Evolutionary conservation across 1,140 invertebrate species (phyloP), one percentile per base, ranked within the genome.

Genomic region (Dolichoris vasculosae): DNA sequence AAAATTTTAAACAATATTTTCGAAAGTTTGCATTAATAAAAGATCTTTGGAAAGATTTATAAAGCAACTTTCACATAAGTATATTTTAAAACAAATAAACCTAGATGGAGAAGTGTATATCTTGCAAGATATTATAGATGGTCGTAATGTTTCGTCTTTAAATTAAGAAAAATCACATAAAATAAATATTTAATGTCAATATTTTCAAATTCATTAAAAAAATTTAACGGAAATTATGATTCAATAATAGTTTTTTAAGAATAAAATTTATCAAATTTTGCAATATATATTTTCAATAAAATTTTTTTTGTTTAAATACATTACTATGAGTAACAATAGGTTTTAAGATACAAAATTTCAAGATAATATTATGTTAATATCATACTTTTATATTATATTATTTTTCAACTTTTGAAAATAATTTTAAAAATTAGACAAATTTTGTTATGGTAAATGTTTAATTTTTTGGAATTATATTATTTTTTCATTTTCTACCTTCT

Each of bases 391-490:
- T 7, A 46, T 7, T 7, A 46, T 26, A 26, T 26, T 26, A 2
- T 26, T 59, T 59, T 26, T 4, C 55, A 59, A 9, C 51, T 17
- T 17, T 46, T 13, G 13, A 46, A 55, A 55, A 2, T 55, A 55
- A 26, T 4, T 20, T 59, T 26, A 59, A 59, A 59, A 26, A 59
- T 26, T 9, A 26, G 55, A 23, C 55, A 59, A 23, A 59, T 26
- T 59, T 59, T 26, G 2, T 26, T 59, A 26, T 59, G 13, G 23
- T 26, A 59, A 59, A 23, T 59, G 55, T 59, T 59, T 26, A n/a
- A 80, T 43, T 80, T 80, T 80, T 80, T 7, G 35, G 32, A 71
- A 69, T 71, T 46, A 7, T 26, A 26, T 26, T 6, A 59, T 59
- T n/a, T 43, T 73, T 43, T 43, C 6, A 26, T 43, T 26, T 26